phyloP scores from a whole-genome alignment of 2,113 vertebrate species.

The Onychostruthus taczanowskii region DNA sequence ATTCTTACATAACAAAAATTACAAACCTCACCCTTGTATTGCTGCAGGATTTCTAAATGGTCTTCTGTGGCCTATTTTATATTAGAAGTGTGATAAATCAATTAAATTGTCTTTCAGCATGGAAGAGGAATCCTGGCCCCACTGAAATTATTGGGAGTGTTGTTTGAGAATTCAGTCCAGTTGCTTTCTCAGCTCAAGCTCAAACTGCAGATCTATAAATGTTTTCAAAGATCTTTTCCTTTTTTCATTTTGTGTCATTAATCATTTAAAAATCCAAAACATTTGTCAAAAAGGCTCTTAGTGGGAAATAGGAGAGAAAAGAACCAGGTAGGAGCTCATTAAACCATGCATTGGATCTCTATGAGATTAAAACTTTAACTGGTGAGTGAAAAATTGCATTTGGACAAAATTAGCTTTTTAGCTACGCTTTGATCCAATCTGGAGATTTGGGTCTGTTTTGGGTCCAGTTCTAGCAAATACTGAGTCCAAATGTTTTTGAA shows the following conservation, averaged over 20 bases:
- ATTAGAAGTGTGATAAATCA: background rate
- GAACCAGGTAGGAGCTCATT: background rate
- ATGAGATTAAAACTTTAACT: background rate
- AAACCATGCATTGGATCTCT: background rate
- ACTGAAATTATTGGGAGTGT: background rate
- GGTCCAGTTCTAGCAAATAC: background rate
- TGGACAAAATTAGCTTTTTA: background rate
- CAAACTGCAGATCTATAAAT: background rate
- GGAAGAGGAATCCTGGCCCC: background rate
- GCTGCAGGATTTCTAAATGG: slow-evolving; percentile 8
- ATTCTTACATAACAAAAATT: background rate
- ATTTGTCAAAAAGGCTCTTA: background rate
- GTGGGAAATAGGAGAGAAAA: background rate
- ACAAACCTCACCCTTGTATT: background rate
- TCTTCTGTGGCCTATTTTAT: background rate
- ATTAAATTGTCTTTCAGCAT: background rate
- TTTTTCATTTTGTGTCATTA: background rate
- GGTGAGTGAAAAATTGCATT: background rate
- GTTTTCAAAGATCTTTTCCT: background rate
- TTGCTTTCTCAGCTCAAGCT: background rate
- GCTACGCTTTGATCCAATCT: background rate
- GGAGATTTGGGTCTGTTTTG: background rate
- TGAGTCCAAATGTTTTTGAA: background rate
- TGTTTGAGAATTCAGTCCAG: background rate
- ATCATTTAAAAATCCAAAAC: background rate